Evolutionary conservation across 2,113 vertebrate species (phyloP), one percentile per base, ranked within the genome.

Genomic region (Forbesichthys agassizii): DNA sequence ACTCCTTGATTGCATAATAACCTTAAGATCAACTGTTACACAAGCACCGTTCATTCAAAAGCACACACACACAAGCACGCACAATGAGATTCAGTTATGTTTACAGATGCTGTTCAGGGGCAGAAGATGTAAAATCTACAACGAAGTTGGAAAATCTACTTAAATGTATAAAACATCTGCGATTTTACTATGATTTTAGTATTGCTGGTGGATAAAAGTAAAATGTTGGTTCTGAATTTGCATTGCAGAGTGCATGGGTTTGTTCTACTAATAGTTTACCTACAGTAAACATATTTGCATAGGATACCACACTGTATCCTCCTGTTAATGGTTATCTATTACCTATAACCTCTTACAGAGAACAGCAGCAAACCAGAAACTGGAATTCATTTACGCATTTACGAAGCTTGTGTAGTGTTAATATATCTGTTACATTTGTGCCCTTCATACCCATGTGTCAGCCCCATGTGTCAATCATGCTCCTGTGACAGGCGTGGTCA

Each of bases 301-400:
- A 27, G 36, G 7, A 42, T 6, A 42, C 36, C 36, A 42, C 4
- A 0, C 7, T 6, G 36, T 42, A 8, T 42, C 36, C 4, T 42
- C 36, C 36, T 42, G 36, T 42, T 42, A 8, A 8, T 42, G 36
- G 2, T 27, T 27, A 27, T 42, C 7, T 8, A 42, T 42, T 42
- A 16, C 16, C 16, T 16, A 16, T 46, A 53, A 66, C 16, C 51
- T 60, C 2, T 47, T 57, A 56, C 4, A 47, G 54, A 18, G 36
- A 76, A 12, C 54, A 49, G 48, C 11, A 33, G 12, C 27, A 48
- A 13, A n/a, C 49, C 42, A 27, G 46, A 20, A 52, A 11, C 27
- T 0, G 1, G 33, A 48, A 57, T 3, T 64, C 47, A 66, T 66
- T 49, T 18, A 63, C 48, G 48, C 48, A 36, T 63, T 74, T 64